phyloP scores from a whole-genome alignment of 2,888 invertebrate genomes.

The Oegoconia quadripuncta region DNA sequence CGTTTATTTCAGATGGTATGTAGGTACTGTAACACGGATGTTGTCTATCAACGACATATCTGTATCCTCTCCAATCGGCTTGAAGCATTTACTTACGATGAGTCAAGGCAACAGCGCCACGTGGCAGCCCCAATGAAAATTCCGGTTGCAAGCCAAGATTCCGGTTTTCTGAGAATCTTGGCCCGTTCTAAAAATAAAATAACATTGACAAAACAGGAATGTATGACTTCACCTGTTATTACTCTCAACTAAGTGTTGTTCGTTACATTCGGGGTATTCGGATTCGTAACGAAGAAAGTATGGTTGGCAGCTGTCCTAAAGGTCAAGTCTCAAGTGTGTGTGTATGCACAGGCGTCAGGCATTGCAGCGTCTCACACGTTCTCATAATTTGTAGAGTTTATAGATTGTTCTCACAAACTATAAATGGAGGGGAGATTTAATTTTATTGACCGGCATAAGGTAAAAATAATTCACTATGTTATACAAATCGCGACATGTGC shows the following conservation, averaged over 20 bases:
- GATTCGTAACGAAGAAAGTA: background rate
- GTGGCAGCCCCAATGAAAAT: slow-evolving; percentile 33
- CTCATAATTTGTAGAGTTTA: no score
- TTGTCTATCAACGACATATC: slow-evolving; percentile 19
- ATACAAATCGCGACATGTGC: no score
- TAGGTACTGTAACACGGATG: background rate
- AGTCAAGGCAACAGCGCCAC: slow-evolving; percentile 38
- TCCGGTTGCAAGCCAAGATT: slow-evolving; percentile 39
- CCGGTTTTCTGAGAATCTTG: slow-evolving; percentile 44
- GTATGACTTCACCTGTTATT: slow-evolving; percentile 32
- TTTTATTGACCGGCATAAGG: no score
- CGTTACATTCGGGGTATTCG: background rate
- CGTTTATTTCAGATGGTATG: background rate
- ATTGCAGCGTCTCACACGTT: background rate
- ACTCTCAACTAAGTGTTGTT: background rate
- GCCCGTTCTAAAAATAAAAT: slow-evolving; percentile 34
- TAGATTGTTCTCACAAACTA: no score
- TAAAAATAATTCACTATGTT: no score
- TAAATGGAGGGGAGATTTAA: no score
- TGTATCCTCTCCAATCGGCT: slow-evolving; percentile 9
- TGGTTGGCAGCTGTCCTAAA: background rate
- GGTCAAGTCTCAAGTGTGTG: background rate
- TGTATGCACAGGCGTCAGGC: background rate
- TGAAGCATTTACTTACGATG: slow-evolving; percentile 21
- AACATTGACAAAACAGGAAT: slow-evolving; percentile 28